A percentile compares a stretch with the other conserved stretches of the same genome.
These are phyloP conservation scores for Amblyjoppa fuscipennis DNA, from an alignment of 2,888 invertebrate species.

Conservation along the genomic window DNA sequence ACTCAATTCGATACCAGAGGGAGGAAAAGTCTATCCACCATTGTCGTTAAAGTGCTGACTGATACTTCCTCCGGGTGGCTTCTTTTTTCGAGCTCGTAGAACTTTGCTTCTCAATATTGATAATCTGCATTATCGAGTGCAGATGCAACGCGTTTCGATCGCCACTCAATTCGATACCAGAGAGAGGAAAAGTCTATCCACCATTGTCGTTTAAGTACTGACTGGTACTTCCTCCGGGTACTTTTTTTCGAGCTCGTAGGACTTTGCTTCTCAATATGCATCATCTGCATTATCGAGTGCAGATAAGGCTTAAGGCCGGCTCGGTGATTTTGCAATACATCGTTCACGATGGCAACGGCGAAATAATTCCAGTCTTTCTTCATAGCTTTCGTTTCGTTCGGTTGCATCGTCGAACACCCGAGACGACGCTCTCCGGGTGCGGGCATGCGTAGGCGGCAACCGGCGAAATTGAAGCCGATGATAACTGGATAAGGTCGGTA, in stretches of 20 bases:
- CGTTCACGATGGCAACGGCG: background rate
- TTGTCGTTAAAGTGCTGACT: background rate
- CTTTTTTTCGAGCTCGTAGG: background rate
- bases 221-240: background rate
- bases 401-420: background rate
- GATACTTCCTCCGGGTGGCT: background rate
- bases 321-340: background rate
- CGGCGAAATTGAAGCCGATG: conserved; percentile 23
- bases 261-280: background rate
- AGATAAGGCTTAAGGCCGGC: background rate
- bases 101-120: background rate
- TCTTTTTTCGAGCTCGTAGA: background rate
- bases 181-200: background rate
- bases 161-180: background rate
- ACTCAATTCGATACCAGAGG: background rate
- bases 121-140: background rate
- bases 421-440: background rate
- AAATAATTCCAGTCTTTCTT: background rate
- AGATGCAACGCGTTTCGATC: conserved; percentile 10
- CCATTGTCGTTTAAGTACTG: background rate
- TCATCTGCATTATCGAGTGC: background rate
- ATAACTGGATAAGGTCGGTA: conserved; percentile 59
- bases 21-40: background rate
- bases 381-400: background rate
- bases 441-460: background rate